phyloP scores from a whole-genome alignment of 2,113 vertebrate genomes.

The Tautogolabrus adspersus region DNA sequence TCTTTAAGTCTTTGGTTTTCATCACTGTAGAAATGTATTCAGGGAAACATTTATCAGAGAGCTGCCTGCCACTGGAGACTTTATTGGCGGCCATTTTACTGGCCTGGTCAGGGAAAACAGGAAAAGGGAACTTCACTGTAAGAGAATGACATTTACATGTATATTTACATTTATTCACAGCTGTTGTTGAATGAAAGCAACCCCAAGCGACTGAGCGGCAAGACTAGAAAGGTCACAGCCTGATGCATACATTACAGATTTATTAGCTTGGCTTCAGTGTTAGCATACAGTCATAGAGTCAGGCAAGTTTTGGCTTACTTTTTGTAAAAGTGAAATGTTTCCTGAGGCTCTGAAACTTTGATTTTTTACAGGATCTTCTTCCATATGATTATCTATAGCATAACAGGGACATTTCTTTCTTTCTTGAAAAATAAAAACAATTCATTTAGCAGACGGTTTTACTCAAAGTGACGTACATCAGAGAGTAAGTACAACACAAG shows the following conservation, averaged over 20 bases:
- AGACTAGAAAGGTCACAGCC: constrained; percentile 69
- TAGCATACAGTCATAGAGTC: constrained; percentile 13
- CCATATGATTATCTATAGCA: not conserved
- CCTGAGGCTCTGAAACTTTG: not conserved
- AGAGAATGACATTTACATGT: constrained; percentile 79
- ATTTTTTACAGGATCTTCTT: not conserved
- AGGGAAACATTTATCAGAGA: constrained; percentile 71
- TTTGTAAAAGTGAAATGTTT: not conserved
- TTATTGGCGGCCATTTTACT: constrained; percentile 60
- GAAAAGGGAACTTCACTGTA: constrained; percentile 49
- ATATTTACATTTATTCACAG: constrained; percentile 80
- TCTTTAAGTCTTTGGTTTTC: constrained; percentile 59
- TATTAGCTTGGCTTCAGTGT: constrained; percentile 46
- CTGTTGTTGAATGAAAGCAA: constrained; percentile 63
- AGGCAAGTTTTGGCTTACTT: not conserved
- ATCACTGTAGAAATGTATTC: constrained; percentile 69
- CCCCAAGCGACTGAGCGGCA: constrained; percentile 44
- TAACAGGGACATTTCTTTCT: not conserved
- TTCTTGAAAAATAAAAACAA: not conserved
- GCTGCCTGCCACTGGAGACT: constrained; percentile 55
- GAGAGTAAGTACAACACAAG: too few relatives aligned
- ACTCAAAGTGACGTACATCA: too few relatives aligned
- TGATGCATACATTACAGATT: constrained; percentile 41
- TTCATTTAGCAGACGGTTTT: too few relatives aligned
- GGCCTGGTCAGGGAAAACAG: constrained; percentile 59